Percentiles rank a stretch among this genome's conserved stretches.
Evolutionary conservation across 2,113 vertebrate genomes (phyloP).

Genomic region (Gambusia affinis): DNA sequence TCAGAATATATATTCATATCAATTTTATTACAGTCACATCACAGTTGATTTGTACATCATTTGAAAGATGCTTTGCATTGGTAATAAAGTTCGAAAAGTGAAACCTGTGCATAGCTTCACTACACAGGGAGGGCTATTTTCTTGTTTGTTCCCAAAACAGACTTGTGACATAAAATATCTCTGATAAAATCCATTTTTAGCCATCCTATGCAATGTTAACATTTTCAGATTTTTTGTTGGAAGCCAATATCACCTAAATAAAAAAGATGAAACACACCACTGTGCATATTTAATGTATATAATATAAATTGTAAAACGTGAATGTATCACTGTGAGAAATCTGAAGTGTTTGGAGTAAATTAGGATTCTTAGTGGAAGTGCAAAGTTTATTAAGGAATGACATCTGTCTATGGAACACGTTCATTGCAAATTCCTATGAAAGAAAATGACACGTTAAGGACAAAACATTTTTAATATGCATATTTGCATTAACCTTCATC

Average conservation of each 20-base stretch:
- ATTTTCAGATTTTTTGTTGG: no score
- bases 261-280: neutral
- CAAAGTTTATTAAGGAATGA: neutral
- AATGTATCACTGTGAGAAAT: neutral
- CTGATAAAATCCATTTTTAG: no score
- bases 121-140: no score
- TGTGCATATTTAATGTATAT: neutral
- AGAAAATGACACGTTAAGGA: neutral
- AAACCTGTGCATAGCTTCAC: no score
- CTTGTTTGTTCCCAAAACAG: no score
- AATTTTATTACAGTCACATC: neutral
- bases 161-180: no score
- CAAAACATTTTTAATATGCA: neutral
- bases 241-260: no score
- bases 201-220: no score
- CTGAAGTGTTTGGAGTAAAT: neutral
- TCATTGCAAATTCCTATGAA: neutral
- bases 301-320: neutral
- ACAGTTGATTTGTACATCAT: neutral
- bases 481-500: neutral
- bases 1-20: no score
- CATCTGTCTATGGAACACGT: slow-evolving; percentile 7
- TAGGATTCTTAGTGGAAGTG: neutral
- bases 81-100: no score
- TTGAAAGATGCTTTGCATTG: neutral